These are phyloP conservation scores for Phyllotis vaccarum DNA, from an alignment of 2,797 vertebrate genomes.

Conservation along the genomic window DNA sequence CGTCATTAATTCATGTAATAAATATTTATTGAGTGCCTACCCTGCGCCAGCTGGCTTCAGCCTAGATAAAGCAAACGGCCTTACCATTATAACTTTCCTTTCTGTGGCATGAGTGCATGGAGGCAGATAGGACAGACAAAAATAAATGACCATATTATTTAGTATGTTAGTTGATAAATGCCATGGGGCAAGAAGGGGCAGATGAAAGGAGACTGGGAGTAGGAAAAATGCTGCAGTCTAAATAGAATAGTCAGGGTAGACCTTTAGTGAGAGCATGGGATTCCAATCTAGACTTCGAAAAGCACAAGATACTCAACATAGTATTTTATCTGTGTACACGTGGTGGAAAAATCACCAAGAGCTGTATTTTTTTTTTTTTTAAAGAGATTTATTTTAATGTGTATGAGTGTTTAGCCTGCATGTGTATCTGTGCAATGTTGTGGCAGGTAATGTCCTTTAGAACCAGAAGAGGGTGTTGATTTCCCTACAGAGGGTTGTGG, in stretches of 20 bases:
- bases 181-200: background rate
- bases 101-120: conserved; percentile 51
- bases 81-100: background rate
- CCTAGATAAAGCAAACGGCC: conserved; percentile 32
- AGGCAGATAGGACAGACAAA: conserved; percentile 50
- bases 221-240: background rate
- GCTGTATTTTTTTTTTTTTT: background rate
- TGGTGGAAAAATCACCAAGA: conserved; percentile 29
- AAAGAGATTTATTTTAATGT: background rate
- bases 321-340: background rate
- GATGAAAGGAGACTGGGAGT: background rate
- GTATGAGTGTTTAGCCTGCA: background rate
- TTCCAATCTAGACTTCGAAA: conserved; percentile 48
- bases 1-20: conserved; percentile 68
- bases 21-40: conserved; percentile 62
- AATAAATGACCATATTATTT: conserved; percentile 66
- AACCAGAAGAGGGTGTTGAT: background rate
- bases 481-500: background rate
- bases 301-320: conserved; percentile 18
- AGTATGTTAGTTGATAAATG: conserved; percentile 45
- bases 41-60: conserved; percentile 19
- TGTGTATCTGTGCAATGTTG: background rate
- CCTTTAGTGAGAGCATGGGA: background rate
- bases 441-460: background rate
- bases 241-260: background rate